Evolutionary conservation across 2,888 invertebrate genomes (phyloP).

Genomic region (Brachycybe producta): DNA sequence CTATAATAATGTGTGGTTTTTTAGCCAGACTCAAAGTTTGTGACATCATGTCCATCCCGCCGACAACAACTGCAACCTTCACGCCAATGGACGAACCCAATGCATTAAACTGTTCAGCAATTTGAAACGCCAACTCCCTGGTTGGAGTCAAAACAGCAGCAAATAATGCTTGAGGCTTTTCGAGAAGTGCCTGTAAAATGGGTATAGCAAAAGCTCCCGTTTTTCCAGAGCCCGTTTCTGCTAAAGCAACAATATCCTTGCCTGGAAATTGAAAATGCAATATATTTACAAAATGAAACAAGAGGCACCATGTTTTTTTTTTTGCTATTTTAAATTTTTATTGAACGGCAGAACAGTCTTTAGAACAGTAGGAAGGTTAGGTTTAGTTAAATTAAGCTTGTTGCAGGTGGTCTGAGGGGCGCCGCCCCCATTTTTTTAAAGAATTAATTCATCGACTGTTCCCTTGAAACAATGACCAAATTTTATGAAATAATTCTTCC

Average conservation of each 20-base stretch:
- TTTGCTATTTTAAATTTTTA: too few species aligned
- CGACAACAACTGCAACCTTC: conserved; percentile 91
- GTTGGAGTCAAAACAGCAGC: conserved; percentile 90
- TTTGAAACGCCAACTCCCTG: conserved; percentile 94
- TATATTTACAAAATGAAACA: too few species aligned
- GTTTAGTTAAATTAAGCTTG: too few species aligned
- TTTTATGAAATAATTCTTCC: too few species aligned
- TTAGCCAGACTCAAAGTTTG: conserved; percentile 82
- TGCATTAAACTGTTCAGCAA: conserved; percentile 96
- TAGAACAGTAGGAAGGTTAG: too few species aligned
- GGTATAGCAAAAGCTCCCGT: conserved; percentile 96
- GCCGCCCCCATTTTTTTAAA: too few species aligned
- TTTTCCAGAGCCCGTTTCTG: conserved; percentile 88
- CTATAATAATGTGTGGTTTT: conserved; percentile 93
- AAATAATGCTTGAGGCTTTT: conserved; percentile 86
- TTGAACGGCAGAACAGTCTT: too few species aligned
- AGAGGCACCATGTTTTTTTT: too few species aligned
- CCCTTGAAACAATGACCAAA: too few species aligned
- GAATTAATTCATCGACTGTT: too few species aligned
- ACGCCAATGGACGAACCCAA: conserved; percentile 79
- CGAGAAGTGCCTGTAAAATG: conserved; percentile 77
- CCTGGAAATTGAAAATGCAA: too few species aligned
- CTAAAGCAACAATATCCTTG: conserved; percentile 61
- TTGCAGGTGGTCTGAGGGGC: too few species aligned
- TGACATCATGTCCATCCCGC: conserved; percentile 96